Evolutionary conservation across 2,888 invertebrate species (phyloP), one percentile per base, ranked within the genome.

Genomic region (Eupithecia tripunctaria): DNA sequence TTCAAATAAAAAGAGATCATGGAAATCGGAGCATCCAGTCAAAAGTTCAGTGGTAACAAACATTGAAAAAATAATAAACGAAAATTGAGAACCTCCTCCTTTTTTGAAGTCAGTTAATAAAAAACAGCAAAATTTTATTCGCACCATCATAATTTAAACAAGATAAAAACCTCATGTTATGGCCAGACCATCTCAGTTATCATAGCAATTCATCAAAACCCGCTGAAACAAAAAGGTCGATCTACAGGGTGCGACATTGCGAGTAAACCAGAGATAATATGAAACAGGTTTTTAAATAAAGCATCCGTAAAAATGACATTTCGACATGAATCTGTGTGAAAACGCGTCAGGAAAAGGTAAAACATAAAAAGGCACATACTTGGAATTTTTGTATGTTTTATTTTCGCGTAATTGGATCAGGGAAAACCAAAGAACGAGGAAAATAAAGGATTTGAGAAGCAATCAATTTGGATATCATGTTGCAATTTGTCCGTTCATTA

Each of bases 241-340:
- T 60, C 15, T 59, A 27, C 51, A 62, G 43, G 67, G 69, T 73
- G 68, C 36, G 60, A 72, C 68, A 69, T 41, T 27, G 27, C 59
- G 32, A 56, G 25, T 25, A 25, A 18, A 62, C 59, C 43, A 65
- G 18, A 32, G 62, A 73, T 43, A 36, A 29, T 27, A 56, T 41
- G 15, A 56, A 67, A 51, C 65, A 32, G n/a, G 47, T 60, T 63
- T 64, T 68, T 60, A 47, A 63, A 71, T 63, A 63, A 62, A 21
- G 21, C 15, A 43, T 27, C 67, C 18, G 62, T 38, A 51, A 64
- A 60, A 72, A 65, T 68, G 68, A 68, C 56, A 68, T 27, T 72
- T 68, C 47, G 68, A 59, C 72, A 72, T 21, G 36, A 68, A 62
- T 36, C 64, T 38, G 72, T 41, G 64, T 56, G 43, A 68, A 68